Conservation (phyloP, 2,888 invertebrate genomes). For the Spodoptera exigua region DNA sequence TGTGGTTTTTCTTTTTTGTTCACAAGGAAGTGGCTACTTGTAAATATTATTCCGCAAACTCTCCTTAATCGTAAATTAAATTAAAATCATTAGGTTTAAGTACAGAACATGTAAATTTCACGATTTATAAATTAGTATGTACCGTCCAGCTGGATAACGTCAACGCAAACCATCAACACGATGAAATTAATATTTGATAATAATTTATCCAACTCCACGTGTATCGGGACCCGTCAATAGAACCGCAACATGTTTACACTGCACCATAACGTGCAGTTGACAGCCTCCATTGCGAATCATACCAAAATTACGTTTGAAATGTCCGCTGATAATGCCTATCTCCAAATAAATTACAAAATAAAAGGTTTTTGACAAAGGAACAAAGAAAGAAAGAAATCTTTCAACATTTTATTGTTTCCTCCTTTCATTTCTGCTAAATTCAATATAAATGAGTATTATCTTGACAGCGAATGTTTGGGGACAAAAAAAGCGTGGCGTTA, state of each 20-base stretch:
- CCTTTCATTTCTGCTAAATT: slow-evolving; percentile 39
- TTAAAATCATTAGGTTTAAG: too few species aligned
- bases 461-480: slow-evolving; percentile 41
- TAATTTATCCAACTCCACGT: slow-evolving; percentile 26
- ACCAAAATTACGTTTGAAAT: slow-evolving; percentile 8
- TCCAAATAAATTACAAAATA: slow-evolving; percentile 22
- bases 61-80: too few species aligned
- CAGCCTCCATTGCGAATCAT: slow-evolving; percentile 10
- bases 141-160: background rate
- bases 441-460: slow-evolving; percentile 52
- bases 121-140: too few species aligned
- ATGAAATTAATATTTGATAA: slow-evolving; percentile 25
- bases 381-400: slow-evolving; percentile 20
- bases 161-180: background rate
- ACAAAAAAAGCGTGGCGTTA: slow-evolving; percentile 53
- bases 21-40: too few species aligned
- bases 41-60: too few species aligned
- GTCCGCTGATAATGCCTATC: slow-evolving; percentile 7
- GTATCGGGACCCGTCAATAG: slow-evolving; percentile 15
- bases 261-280: slow-evolving; percentile 14
- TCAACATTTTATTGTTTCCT: slow-evolving; percentile 37
- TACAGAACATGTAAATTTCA: too few species aligned
- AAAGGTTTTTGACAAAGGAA: slow-evolving; percentile 9
- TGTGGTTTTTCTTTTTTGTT: too few species aligned
- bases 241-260: slow-evolving; percentile 25